A percentile compares a stretch with the other conserved stretches of the same genome.
phyloP scores from a whole-genome alignment of 2,797 vertebrate genomes.

The Aviceda leuphotes region DNA sequence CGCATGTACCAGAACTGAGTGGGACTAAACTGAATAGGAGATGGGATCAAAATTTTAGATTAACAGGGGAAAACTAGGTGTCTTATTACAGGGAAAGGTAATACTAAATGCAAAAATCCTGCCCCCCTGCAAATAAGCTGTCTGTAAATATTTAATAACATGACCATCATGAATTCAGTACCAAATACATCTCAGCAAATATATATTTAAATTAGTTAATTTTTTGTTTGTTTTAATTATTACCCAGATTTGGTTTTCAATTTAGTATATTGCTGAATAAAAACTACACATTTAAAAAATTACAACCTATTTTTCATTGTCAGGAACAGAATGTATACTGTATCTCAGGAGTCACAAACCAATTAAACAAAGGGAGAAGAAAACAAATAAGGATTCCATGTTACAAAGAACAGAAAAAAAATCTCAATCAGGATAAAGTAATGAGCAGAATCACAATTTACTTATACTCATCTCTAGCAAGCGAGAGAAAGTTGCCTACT shows the following conservation, averaged over 20 bases:
- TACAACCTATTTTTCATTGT: not conserved
- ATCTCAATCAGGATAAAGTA: not conserved
- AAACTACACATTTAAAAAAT: not conserved
- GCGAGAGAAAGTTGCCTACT: not conserved
- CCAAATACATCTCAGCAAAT: not conserved
- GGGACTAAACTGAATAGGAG: not conserved
- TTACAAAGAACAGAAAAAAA: constrained; percentile 23
- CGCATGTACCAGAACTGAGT: not conserved
- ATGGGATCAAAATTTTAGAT: not conserved
- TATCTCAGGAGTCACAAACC: not conserved
- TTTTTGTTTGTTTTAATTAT: not conserved
- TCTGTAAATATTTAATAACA: not conserved
- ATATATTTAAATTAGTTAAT: not conserved
- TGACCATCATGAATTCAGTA: not conserved
- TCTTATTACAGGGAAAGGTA: not conserved
- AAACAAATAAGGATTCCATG: not conserved
- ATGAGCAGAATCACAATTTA: constrained; percentile 29
- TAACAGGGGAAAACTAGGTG: not conserved
- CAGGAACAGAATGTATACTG: not conserved
- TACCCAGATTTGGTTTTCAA: not conserved
- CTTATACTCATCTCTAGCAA: constrained; percentile 1
- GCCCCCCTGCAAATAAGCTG: not conserved
- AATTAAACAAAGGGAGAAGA: constrained; percentile 9
- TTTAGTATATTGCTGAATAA: not conserved
- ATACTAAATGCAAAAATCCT: not conserved